Conservation (phyloP, 2,113 vertebrate species). For the Nipponia nippon region DNA sequence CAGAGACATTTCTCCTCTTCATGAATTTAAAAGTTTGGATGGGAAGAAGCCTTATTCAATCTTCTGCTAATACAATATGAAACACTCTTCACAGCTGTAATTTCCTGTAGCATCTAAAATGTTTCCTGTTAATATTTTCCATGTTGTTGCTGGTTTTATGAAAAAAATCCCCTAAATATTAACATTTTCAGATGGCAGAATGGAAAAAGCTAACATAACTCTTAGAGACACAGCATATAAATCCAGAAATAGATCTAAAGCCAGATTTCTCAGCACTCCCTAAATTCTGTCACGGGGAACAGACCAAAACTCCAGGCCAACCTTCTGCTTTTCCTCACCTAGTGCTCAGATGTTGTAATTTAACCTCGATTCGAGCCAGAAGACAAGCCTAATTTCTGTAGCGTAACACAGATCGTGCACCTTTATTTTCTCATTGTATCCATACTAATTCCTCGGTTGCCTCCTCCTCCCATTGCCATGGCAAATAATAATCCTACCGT, state of each 20-base stretch:
- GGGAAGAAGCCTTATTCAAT: constrained; percentile 16
- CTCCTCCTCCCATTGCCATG: neutral
- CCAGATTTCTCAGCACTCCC: constrained; percentile 35
- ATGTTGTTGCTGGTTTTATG: constrained; percentile 38
- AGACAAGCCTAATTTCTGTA: neutral
- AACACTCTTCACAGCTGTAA: constrained; percentile 38
- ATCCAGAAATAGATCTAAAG: constrained; percentile 47
- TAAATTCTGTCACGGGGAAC: constrained; percentile 1
- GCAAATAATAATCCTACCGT: neutral
- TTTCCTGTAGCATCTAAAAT: constrained; percentile 61
- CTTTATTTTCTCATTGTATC: neutral
- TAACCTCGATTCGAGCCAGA: neutral
- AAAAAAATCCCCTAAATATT: constrained; percentile 28
- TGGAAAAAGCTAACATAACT: constrained; percentile 16
- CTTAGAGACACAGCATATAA: neutral
- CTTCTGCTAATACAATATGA: constrained; percentile 26
- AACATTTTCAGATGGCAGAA: constrained; percentile 42
- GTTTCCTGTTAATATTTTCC: constrained; percentile 67
- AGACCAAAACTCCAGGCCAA: constrained; percentile 3
- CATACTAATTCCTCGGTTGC: neutral
- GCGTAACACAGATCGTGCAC: neutral
- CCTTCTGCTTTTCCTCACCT: constrained; percentile 35
- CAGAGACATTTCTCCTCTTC: neutral
- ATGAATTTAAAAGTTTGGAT: neutral
- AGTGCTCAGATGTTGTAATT: neutral